Evolutionary conservation across 2,113 vertebrate genomes (phyloP), one percentile per base, ranked within the genome.

Genomic region (Clupea harengus): DNA sequence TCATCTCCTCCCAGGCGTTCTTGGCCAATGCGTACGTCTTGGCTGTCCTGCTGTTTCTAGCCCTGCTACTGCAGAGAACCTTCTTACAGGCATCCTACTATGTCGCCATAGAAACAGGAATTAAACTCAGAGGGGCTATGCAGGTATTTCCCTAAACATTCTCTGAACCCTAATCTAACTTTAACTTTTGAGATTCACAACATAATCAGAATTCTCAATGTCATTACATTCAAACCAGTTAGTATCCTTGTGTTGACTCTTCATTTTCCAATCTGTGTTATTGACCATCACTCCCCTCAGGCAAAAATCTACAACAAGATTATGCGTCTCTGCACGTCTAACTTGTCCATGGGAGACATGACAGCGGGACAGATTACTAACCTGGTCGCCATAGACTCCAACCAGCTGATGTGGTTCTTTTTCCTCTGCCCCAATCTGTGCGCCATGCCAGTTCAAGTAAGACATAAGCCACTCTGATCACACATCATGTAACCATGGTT

Each of bases 381-480:
- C 92, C 93, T 99, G 88, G 97, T 99, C 82, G 98, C 98, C 88
- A 97, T 99, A 67, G 98, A 99, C 89, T 97, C 98, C 89, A 98
- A 99, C 92, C 98, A 99, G 90, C 95, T 99, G 80, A 99, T 99
- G 98, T 99, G 98, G 98, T 99, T 99, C 94, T 99, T 99, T 93
- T 99, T 99, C 90, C 95, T 99, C 50, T 98, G 97, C 88, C 98
- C 98, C 60, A 99, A 99, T 91, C 95, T 99, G 89, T 99, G 98
- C 96, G 98, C 98, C 60, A 99, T 99, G 97, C 98, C 98, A 45
- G 95, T 98, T 0, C 98, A 99, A 96, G 98, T 99, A 92, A 93
- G 92, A 75, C 5, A 78, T 39, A 28, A 39, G 47, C 47, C 47
- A 49, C 13, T 49, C 47, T 11, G 47, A 49, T 49, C 6, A n/a